A percentile compares a stretch with the other conserved stretches of the same genome.
These are phyloP conservation scores for Heteromyza rotundicornis DNA, from an alignment of 2,888 invertebrate genomes.

Conservation along the genomic window DNA sequence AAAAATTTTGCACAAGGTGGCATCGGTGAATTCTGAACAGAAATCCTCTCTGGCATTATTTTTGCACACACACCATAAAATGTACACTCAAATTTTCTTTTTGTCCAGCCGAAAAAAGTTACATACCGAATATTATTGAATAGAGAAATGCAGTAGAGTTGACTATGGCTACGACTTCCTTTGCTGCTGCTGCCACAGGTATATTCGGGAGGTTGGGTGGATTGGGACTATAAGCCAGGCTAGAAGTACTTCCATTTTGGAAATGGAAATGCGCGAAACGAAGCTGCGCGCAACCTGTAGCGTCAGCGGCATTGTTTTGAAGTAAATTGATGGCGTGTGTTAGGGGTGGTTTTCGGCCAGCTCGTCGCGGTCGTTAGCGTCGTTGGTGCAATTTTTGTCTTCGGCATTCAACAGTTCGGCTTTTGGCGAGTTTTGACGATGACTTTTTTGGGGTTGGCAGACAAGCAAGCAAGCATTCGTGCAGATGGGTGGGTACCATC, in stretches of 20 bases:
- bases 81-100: no score
- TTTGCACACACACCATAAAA: no score
- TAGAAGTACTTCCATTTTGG: neutral
- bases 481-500: conserved; percentile 17
- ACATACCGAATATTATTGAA: no score
- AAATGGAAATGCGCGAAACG: neutral
- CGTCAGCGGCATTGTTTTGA: conserved; percentile 18
- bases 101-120: no score
- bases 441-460: neutral
- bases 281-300: conserved; percentile 45
- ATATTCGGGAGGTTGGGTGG: no score
- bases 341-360: conserved; percentile 34
- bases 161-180: no score
- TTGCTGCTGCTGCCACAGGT: no score
- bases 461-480: conserved; percentile 5
- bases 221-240: no score
- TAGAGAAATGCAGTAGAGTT: no score
- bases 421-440: conserved; percentile 20
- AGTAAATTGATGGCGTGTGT: neutral
- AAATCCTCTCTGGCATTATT: no score
- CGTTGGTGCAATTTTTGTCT: conserved; percentile 5
- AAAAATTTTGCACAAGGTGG: no score
- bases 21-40: no score
- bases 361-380: conserved; percentile 17
- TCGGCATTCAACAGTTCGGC: conserved; percentile 57